These are phyloP conservation scores for Trididemnum nubilum DNA, from an alignment of 23 tunicate genomes.

Conservation along the genomic window DNA sequence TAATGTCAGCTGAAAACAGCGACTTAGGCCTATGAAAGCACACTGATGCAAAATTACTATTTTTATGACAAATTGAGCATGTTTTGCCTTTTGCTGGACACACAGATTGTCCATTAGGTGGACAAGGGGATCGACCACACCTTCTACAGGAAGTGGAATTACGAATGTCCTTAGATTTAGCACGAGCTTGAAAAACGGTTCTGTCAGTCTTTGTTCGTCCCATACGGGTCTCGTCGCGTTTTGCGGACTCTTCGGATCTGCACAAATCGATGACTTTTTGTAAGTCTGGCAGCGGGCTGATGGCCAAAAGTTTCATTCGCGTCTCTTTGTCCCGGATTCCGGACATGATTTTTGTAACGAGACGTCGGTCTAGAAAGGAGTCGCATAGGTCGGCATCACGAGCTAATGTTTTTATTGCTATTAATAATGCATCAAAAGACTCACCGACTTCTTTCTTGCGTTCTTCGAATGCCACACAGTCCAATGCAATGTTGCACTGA, in stretches of 20 bases:
- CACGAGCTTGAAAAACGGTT: not conserved
- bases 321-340: slow-evolving; percentile 11
- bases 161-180: not conserved
- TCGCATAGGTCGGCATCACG: not conserved
- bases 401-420: not conserved
- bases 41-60: not conserved
- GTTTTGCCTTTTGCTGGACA: not conserved
- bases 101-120: not conserved
- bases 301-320: not conserved
- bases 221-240: not conserved
- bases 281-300: not conserved
- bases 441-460: not conserved
- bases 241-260: slow-evolving; percentile 13
- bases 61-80: not conserved
- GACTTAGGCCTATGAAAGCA: not conserved
- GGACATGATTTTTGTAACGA: slow-evolving; percentile 7
- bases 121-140: not conserved
- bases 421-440: not conserved
- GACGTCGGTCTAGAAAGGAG: not conserved
- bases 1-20: not conserved
- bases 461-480: slow-evolving; percentile 9
- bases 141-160: not conserved
- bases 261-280: not conserved
- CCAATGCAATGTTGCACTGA: not conserved
- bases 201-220: not conserved